phyloP scores from a whole-genome alignment of 2,113 vertebrate species.

The Dromiciops gliroides region DNA sequence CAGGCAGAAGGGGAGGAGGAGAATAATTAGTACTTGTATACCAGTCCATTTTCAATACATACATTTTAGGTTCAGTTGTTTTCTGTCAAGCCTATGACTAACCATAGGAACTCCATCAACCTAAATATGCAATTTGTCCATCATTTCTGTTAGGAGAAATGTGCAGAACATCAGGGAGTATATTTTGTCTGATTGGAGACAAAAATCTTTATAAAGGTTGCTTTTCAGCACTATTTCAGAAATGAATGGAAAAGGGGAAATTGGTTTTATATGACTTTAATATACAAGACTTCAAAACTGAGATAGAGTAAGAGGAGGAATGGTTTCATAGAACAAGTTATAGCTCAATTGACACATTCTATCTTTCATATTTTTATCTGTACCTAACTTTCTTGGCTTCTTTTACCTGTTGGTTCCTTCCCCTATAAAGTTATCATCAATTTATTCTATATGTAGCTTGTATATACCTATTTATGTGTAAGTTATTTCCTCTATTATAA shows the following conservation, averaged over 20 bases:
- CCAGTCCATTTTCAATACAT: not conserved
- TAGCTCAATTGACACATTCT: not conserved
- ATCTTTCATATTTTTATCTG: not conserved
- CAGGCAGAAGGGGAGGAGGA: not conserved
- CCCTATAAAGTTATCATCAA: no score
- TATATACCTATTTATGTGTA: no score
- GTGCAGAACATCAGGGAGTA: not conserved
- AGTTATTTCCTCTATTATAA: no score
- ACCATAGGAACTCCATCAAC: not conserved
- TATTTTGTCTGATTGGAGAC: not conserved
- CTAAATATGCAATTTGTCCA: not conserved
- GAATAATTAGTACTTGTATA: not conserved
- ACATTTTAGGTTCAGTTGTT: not conserved
- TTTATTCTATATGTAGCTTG: no score
- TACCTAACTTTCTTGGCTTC: not conserved
- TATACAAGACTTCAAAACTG: not conserved
- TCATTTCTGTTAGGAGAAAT: not conserved
- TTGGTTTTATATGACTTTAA: slow-evolving; percentile 1
- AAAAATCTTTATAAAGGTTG: not conserved
- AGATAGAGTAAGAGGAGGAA: not conserved
- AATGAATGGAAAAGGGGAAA: slow-evolving; percentile 36
- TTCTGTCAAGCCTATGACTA: not conserved
- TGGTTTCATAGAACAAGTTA: slow-evolving; percentile 1
- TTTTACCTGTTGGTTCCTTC: no score
- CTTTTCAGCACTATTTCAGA: not conserved